Conservation (phyloP, 2,113 vertebrate genomes). For the Raphicerus campestris region DNA sequence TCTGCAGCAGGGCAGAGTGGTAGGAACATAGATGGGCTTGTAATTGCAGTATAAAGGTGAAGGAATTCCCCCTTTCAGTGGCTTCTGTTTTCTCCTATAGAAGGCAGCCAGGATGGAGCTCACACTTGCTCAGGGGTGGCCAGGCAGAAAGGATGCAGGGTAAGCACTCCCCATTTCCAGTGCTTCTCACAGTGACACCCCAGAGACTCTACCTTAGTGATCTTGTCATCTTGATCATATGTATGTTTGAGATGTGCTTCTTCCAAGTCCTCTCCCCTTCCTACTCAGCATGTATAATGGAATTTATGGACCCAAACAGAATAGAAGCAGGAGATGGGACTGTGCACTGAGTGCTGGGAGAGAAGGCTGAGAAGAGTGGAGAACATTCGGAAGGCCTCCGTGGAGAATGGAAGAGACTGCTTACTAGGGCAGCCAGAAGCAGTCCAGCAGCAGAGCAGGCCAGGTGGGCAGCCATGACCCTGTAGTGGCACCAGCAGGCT, state of each 20-base stretch:
- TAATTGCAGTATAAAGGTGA: not conserved
- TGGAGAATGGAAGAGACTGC: not conserved
- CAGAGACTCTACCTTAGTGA: not conserved
- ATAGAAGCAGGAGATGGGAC: not conserved
- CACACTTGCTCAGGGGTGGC: not conserved
- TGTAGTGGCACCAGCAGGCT: not conserved
- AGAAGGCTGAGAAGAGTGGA: not conserved
- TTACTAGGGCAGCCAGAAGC: not conserved
- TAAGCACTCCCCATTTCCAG: not conserved
- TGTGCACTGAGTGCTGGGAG: not conserved
- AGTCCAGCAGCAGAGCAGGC: not conserved
- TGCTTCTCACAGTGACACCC: not conserved
- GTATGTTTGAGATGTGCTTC: not conserved
- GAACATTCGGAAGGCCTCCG: not conserved
- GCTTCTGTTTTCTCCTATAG: not conserved
- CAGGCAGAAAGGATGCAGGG: not conserved
- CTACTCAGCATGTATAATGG: not conserved
- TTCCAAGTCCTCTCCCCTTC: not conserved
- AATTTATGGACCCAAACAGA: not conserved
- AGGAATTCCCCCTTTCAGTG: not conserved
- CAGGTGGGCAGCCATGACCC: not conserved
- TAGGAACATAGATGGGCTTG: not conserved
- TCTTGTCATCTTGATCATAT: not conserved
- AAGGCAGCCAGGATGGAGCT: not conserved
- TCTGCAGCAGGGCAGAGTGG: not conserved